Percentiles rank a stretch among this genome's conserved stretches.
phyloP scores from a whole-genome alignment of 1,140 invertebrate genomes.

The Nephila pilipes region DNA sequence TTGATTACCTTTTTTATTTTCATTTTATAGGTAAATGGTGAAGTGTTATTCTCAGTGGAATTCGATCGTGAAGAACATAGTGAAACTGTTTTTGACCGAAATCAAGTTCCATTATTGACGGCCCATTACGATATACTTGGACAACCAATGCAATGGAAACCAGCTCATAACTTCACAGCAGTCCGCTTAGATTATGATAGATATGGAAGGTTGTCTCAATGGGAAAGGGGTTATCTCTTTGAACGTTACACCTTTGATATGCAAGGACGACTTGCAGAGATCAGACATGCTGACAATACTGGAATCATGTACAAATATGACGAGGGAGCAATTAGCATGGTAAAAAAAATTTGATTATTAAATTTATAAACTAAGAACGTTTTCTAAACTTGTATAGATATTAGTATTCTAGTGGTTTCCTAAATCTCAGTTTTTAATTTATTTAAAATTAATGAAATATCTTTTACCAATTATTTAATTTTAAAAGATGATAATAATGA shows the following conservation, averaged over 20 bases:
- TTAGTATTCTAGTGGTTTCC: too few species aligned
- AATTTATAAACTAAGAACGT: too few species aligned
- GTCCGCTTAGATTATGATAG: conserved; percentile 82
- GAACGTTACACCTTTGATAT: conserved; percentile 93
- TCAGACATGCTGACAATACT: conserved; percentile 88
- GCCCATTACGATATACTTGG: conserved; percentile 93
- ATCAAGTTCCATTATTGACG: conserved; percentile 89
- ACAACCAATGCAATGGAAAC: conserved; percentile 85
- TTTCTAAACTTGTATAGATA: too few species aligned
- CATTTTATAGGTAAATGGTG: conserved; percentile 85
- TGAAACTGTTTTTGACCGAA: conserved; percentile 93
- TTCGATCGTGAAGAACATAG: conserved; percentile 93
- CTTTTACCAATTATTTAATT: too few species aligned
- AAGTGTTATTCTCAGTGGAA: conserved; percentile 89
- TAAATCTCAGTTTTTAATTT: too few species aligned
- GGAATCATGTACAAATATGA: conserved; percentile 90
- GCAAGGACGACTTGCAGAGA: conserved; percentile 91
- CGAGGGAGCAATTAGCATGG: conserved; percentile 85
- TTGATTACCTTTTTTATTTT: too few species aligned
- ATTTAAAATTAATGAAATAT: too few species aligned
- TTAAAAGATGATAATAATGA: too few species aligned
- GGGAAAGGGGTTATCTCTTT: conserved; percentile 93
- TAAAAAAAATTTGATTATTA: not conserved
- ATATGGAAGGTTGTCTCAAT: conserved; percentile 94
- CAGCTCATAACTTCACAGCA: conserved; percentile 80